Evolutionary conservation across 2,113 vertebrate genomes (phyloP).

Genomic region (Apeltes quadracus): DNA sequence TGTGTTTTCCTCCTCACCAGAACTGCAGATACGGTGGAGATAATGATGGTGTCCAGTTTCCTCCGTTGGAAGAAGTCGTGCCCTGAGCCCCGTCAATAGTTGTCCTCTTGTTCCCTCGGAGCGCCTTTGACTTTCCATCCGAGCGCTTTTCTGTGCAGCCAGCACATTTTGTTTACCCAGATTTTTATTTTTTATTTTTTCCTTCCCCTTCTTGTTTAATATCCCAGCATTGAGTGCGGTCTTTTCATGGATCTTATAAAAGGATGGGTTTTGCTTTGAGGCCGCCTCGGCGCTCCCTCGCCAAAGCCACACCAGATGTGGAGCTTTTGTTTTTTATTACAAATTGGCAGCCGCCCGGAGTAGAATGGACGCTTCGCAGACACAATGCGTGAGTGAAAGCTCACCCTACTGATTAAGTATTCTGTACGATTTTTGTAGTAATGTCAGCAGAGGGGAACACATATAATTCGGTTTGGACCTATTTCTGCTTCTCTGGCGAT

Average conservation of each 20-base stretch:
- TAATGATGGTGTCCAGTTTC: slow-evolving; percentile 51
- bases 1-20: slow-evolving; percentile 24
- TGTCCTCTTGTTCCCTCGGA: slow-evolving; percentile 79
- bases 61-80: slow-evolving; percentile 20
- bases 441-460: slow-evolving; percentile 39
- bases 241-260: slow-evolving; percentile 91
- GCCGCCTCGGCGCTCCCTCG: slow-evolving; percentile 70
- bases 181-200: slow-evolving; percentile 79
- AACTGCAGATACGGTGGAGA: slow-evolving; percentile 23
- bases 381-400: slow-evolving; percentile 78
- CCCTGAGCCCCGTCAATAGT: slow-evolving; percentile 27
- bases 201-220: slow-evolving; percentile 72
- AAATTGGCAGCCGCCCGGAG: slow-evolving; percentile 80
- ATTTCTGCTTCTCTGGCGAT: slow-evolving; percentile 36
- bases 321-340: slow-evolving; percentile 93
- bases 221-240: slow-evolving; percentile 83
- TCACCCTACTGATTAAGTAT: slow-evolving; percentile 78
- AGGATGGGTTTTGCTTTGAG: slow-evolving; percentile 89
- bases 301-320: slow-evolving; percentile 93
- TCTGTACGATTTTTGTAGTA: slow-evolving; percentile 46
- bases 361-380: slow-evolving; percentile 78
- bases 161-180: slow-evolving; percentile 87
- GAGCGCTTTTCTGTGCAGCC: slow-evolving; percentile 51
- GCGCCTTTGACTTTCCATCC: slow-evolving; percentile 82
- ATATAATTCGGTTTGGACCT: slow-evolving; percentile 36